Conservation (phyloP, 2,888 invertebrate genomes). For the Rotaria macrura region DNA sequence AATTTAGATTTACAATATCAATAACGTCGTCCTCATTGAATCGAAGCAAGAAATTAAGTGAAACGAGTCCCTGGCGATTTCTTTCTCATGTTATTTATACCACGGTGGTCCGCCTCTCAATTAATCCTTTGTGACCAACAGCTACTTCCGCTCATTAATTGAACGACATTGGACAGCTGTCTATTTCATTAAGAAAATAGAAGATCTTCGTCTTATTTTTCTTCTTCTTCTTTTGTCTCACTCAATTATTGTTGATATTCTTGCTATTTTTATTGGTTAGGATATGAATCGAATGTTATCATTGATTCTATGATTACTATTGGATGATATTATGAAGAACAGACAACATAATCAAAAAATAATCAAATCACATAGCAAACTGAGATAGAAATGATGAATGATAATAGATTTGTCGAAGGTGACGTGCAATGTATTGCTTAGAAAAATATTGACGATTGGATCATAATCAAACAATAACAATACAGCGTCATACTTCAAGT, state of each 20-base stretch:
- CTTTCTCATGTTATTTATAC: not conserved
- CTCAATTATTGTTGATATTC: not conserved
- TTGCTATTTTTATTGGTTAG: not conserved
- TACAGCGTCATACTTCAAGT: not conserved
- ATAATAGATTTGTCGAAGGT: conserved; percentile 11
- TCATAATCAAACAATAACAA: conserved; percentile 12
- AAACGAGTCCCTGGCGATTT: not conserved
- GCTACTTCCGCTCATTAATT: conserved; percentile 1
- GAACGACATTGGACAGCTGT: not conserved
- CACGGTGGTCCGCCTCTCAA: not conserved
- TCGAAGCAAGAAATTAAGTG: not conserved
- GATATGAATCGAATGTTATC: not conserved
- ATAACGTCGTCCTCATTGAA: not conserved
- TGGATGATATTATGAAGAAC: not conserved
- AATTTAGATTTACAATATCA: not conserved
- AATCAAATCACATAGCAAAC: not conserved
- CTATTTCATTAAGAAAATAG: not conserved
- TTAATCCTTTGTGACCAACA: conserved; percentile 1
- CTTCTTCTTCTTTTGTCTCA: not conserved
- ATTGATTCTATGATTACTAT: not conserved
- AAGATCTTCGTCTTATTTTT: not conserved
- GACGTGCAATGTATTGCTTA: not conserved
- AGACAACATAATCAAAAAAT: conserved; percentile 8
- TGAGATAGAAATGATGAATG: not conserved
- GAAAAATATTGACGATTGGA: not conserved